Percentiles rank a stretch among this genome's conserved stretches.
Evolutionary conservation across 2,797 vertebrate species (phyloP).

Genomic region (Notamacropus eugenii): DNA sequence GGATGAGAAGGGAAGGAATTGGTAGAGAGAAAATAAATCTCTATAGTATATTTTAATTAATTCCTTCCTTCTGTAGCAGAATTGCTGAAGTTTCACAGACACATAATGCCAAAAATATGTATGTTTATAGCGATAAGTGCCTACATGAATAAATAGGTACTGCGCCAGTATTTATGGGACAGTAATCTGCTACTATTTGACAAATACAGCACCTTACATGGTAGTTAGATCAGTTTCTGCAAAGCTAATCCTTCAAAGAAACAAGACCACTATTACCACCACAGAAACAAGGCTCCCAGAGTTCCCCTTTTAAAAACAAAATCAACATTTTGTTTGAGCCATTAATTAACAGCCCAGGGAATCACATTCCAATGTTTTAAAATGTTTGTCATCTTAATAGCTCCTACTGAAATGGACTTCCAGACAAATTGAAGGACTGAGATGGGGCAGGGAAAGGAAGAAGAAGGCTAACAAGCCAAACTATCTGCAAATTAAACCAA

Average conservation of each 20-base stretch:
- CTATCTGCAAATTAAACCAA: slow-evolving; percentile 59
- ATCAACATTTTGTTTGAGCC: slow-evolving; percentile 51
- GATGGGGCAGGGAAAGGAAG: neutral
- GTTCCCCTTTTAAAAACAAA: slow-evolving; percentile 37
- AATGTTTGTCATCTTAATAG: slow-evolving; percentile 54
- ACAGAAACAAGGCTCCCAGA: neutral
- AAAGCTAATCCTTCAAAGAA: neutral
- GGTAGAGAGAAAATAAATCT: neutral
- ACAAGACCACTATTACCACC: slow-evolving; percentile 16
- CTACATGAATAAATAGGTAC: neutral
- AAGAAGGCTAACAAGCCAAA: slow-evolving; percentile 38
- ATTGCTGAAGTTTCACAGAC: slow-evolving; percentile 28
- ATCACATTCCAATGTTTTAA: slow-evolving; percentile 27
- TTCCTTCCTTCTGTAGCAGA: slow-evolving; percentile 3
- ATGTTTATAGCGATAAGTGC: neutral
- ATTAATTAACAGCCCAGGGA: slow-evolving; percentile 47
- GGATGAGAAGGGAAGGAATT: neutral
- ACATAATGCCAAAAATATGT: slow-evolving; percentile 52
- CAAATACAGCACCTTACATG: neutral
- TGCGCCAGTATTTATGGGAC: neutral
- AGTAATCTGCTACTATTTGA: neutral
- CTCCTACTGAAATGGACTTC: slow-evolving; percentile 37
- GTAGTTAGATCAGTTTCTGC: neutral
- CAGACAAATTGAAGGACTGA: slow-evolving; percentile 52
- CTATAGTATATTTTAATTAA: slow-evolving; percentile 32